Base-by-base conservation (phyloP, 2,888 invertebrate genomes). In the Bellardia pandia region DNA sequence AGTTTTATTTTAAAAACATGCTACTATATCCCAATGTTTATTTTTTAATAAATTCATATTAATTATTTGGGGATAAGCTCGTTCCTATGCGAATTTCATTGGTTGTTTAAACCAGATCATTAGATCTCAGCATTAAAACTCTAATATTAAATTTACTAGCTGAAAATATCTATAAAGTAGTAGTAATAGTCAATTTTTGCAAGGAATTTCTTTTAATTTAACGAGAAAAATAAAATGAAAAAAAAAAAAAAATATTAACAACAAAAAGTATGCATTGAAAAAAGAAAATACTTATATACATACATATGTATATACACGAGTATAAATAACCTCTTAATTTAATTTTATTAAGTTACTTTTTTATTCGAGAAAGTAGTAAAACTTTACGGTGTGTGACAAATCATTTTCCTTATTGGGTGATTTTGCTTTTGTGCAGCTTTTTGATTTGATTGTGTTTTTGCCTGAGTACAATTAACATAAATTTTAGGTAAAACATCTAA, bases 401-500 rank as follows among this genome's bases (percentile, higher is more conserved):
- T 84, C 56, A 51, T 78, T 78, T 78, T 78, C 78, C 78, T 78
- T 74, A 78, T 60, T 78, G 56, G 77, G 66, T 30, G 53, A 68
- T 53, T 78, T 74, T 45, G 42, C 48, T 71, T 75, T 72, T 58
- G 13, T 40, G 60, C 23, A 37, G 45, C 37, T 45, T 30, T 48
- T 68, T 13, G 33, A 37, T 58, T 48, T 64, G 5, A 40, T 45
- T 45, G 45, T 13, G 13, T 75, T 76, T 76, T 58, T 72, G n/a
- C 42, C 45, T 16, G 11, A 48, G 53, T 82, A 74, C 69, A 69
- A 86, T 86, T 86, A 74, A 78, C 86, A 86, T 86, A 69, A 64
- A 40, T 37, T 82, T 86, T 64, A 82, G 82, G 86, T 51, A 82
- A 86, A 78, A 86, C 81, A 58, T 82, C 81, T 74, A 86, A 74